These are phyloP conservation scores for Schlechtendalia chinensis DNA, from an alignment of 1,140 invertebrate genomes.

Conservation along the genomic window DNA sequence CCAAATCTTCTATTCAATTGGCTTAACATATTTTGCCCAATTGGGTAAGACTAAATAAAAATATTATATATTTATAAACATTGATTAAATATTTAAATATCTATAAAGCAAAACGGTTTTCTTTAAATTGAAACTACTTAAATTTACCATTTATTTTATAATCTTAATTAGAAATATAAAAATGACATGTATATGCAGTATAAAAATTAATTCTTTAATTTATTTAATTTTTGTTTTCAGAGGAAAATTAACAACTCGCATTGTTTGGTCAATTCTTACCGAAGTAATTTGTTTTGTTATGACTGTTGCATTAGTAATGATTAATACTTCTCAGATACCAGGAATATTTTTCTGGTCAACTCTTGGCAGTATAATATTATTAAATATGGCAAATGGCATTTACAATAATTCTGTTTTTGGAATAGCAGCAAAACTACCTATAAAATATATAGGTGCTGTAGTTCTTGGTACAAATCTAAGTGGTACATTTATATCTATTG, in stretches of 20 bases:
- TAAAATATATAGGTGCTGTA: conserved; percentile 91
- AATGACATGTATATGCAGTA: too few species aligned
- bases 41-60: conserved; percentile 67
- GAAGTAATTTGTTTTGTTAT: conserved; percentile 87
- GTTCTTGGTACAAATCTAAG: conserved; percentile 94
- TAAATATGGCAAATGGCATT: conserved; percentile 91
- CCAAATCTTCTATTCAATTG: conserved; percentile 96
- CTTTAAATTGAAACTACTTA: too few species aligned
- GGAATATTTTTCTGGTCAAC: conserved; percentile 87
- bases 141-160: too few species aligned
- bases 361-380: conserved; percentile 78
- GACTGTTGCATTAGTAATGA: conserved; percentile 88
- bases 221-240: conserved; percentile 57
- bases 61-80: conserved; percentile 36
- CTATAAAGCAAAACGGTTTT: too few species aligned
- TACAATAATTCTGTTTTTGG: conserved; percentile 99
- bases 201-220: too few species aligned
- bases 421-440: conserved; percentile 86
- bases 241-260: conserved; percentile 81
- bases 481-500: conserved; percentile 84
- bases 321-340: conserved; percentile 78
- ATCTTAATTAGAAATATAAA: too few species aligned
- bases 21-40: conserved; percentile 88
- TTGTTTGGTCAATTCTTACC: conserved; percentile 84
- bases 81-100: conserved; percentile 32